Evolutionary conservation across 2,797 vertebrate genomes (phyloP), one percentile per base, ranked within the genome.

Genomic region (Phalanger gymnotis): DNA sequence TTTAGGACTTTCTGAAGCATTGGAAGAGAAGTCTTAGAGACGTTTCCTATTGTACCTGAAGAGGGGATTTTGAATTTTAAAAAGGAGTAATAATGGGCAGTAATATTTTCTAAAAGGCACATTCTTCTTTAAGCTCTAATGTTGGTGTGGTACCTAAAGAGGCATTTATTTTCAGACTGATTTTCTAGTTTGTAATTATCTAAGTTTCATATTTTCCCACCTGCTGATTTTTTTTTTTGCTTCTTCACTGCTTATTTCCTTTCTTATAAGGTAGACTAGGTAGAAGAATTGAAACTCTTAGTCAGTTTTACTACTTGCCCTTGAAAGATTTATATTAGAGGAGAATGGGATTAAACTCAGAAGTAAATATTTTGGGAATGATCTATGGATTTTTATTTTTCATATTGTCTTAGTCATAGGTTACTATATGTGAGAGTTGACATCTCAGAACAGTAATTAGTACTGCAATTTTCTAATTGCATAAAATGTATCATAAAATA

Each of bases 111-210:
- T 1, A 73, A n/a, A 93, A 93, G 92, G 5, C 56, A 90, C 53
- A 2, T 95, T 92, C 66, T 95, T 51, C 40, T 95, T 96, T 54
- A 92, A 40, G 61, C 40, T 93, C 54, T 91, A 54, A 34, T 92
- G 95, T 58, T 53, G 54, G 91, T n/a, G 9, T 66, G 16, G 16
- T n/a, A 66, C 53, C 94, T 56, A 93, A 73, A 93, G 93, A 57
- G 93, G 81, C 51, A 81, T 96, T 93, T 92, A 92, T 93, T 95
- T 56, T 16, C 47, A 93, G 53, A 93, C 94, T 96, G 94, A 93
- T 94, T 95, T 93, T 95, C 90, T 92, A 51, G 30, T 55, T 93
- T 96, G 66, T 93, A 56, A 81, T 93, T 93, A 92, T 56, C 90
- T 81, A 90, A n/a, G 61, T 57, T 90, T 54, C 90, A 73, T 90